Percentiles rank a stretch among this genome's conserved stretches.
These are phyloP conservation scores for Ommatoiulus sabulosus DNA, from an alignment of 2,888 invertebrate genomes.

Conservation along the genomic window DNA sequence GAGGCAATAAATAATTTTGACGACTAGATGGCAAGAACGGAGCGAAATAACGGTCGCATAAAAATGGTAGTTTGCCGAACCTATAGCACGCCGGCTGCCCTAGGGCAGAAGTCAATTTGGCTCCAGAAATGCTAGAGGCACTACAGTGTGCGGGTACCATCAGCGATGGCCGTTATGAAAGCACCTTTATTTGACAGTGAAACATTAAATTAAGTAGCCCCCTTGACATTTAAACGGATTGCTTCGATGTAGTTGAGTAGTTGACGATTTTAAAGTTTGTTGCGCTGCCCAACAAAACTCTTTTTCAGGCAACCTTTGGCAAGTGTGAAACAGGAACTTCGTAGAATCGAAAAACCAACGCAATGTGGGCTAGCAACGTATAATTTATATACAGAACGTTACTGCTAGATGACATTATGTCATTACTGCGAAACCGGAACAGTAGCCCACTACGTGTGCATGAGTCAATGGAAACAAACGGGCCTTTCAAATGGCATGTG, in stretches of 20 bases:
- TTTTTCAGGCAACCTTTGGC: not conserved
- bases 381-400: not conserved
- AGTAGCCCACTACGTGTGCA: constrained; percentile 15
- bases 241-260: not conserved
- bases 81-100: not conserved
- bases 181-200: constrained; percentile 41
- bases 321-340: constrained; percentile 18
- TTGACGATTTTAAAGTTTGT: constrained; percentile 45
- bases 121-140: not conserved
- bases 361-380: not conserved
- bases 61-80: constrained; percentile 42
- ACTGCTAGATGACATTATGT: constrained; percentile 6
- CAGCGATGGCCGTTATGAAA: constrained; percentile 3
- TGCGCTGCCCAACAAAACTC: not conserved
- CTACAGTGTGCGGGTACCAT: not conserved
- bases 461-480: constrained; percentile 36
- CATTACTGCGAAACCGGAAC: constrained; percentile 30
- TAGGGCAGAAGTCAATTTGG: constrained; percentile 48
- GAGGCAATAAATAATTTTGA: constrained; percentile 47
- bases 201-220: constrained; percentile 38
- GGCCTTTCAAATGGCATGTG: not conserved
- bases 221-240: constrained; percentile 47
- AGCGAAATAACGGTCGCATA: constrained; percentile 41
- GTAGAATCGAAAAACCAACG: not conserved
- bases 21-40: constrained; percentile 48